Conservation (phyloP, 2,113 vertebrate genomes). For the Gambusia affinis region DNA sequence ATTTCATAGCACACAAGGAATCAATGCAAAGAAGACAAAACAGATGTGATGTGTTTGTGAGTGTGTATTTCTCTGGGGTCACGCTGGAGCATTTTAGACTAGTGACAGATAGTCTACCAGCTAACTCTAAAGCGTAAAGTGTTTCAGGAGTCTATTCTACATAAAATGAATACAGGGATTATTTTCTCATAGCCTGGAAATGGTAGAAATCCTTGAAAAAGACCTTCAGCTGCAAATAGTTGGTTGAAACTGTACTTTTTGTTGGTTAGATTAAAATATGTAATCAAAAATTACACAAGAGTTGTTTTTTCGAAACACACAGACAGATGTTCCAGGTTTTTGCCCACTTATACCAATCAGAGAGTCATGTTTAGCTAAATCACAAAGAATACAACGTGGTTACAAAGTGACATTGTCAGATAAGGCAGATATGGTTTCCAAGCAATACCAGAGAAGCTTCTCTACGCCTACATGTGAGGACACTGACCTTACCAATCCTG, state of each 20-base stretch:
- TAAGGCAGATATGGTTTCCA: constrained; percentile 4
- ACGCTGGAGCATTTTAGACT: background rate
- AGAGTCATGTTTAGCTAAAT: background rate
- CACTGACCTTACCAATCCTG: constrained; percentile 5
- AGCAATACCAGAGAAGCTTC: constrained; percentile 16
- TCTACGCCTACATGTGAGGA: constrained; percentile 9
- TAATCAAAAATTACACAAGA: too few relatives aligned
- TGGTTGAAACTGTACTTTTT: background rate
- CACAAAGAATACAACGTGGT: background rate
- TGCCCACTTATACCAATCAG: background rate
- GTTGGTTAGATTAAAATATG: too few relatives aligned
- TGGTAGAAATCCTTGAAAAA: background rate
- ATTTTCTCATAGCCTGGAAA: background rate
- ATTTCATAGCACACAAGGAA: background rate
- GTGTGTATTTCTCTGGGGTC: background rate
- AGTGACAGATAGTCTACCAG: background rate
- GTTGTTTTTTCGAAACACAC: background rate
- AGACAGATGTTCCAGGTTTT: background rate
- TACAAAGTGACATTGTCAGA: background rate
- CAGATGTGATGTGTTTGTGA: background rate
- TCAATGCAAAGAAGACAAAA: background rate
- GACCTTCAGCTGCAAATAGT: background rate
- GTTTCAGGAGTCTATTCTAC: too few relatives aligned
- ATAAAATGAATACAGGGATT: background rate
- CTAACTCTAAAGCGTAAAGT: too few relatives aligned